A percentile compares a stretch with the other conserved stretches of the same genome.
Conservation (phyloP, 2,888 invertebrate genomes). For the Monochamus alternatus region DNA sequence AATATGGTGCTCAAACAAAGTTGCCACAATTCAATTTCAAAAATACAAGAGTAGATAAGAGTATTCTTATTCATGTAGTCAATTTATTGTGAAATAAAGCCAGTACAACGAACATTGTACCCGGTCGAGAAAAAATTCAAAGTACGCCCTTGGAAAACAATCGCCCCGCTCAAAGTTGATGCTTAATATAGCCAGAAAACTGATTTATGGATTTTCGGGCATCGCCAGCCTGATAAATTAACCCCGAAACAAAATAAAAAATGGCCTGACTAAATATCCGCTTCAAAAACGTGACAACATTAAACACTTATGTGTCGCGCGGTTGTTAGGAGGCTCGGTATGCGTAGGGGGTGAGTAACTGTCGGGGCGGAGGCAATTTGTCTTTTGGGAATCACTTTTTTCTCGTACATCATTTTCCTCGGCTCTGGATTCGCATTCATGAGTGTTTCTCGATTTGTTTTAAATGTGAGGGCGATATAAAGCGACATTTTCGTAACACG, state of each 20-base stretch:
- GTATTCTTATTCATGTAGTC: no score
- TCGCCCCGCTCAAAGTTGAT: slow-evolving; percentile 11
- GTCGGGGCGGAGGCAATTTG: slow-evolving; percentile 2
- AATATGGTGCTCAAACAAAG: no score
- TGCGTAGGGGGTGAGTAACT: background rate
- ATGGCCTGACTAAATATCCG: background rate
- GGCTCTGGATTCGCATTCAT: background rate
- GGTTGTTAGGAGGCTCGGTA: background rate
- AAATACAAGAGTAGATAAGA: no score
- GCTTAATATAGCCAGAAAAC: slow-evolving; percentile 12
- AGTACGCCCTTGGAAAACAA: background rate
- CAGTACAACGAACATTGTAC: no score
- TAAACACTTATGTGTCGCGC: background rate
- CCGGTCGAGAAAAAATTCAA: no score
- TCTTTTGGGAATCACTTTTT: background rate
- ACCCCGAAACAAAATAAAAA: background rate
- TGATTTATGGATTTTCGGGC: slow-evolving; percentile 13
- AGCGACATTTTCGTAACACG: no score
- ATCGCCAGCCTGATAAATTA: background rate
- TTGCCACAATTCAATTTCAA: no score
- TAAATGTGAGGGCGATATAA: no score
- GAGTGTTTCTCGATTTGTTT: no score
- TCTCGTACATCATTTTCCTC: background rate
- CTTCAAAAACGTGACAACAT: slow-evolving; percentile 1
- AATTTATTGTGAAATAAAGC: no score